Evolutionary conservation across 2,797 vertebrate genomes (phyloP), one percentile per base, ranked within the genome.

Genomic region (Mallotus villosus): DNA sequence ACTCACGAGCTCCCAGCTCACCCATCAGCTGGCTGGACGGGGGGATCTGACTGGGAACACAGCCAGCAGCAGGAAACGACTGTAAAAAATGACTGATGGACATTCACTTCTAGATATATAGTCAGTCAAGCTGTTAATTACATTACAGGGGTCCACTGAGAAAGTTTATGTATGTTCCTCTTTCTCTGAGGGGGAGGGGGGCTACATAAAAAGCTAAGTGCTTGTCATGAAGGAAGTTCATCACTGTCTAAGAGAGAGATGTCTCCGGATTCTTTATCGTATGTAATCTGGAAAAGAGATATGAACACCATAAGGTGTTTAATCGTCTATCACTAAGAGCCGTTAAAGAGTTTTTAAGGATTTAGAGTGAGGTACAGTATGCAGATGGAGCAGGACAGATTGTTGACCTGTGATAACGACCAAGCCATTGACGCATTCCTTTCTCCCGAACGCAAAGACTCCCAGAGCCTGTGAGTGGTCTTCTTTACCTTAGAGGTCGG

Each of bases 341-440:
- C 6, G 19, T n/a, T 5, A 6, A 55, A 46, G 11, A 2, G 12
- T 14, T 46, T 46, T 14, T 3, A 55, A 55, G 19, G 51, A 5
- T 17, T 55, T 9, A 55, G 51, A 19, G 51, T 17, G 4, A 17
- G 17, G 49, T 58, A 58, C 7, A 58, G 57, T 58, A 58, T n/a
- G 21, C 19, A n/a, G 21, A 17, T 21, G 16, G 6, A 65, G 73
- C 22, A 69, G 22, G 59, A 37, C 49, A 73, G 75, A 75, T 80
- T 67, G 75, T 65, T 86, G 74, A 32, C 76, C 74, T 78, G 67
- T 81, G 75, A 86, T 82, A 83, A 82, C 85, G 81, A 84, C 84
- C 83, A 81, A 75, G 68, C 81, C 71, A 74, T 89, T 91, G 75
- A 83, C 71, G 84, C 81, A 87, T 89, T 87, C 84, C 78, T 81